Base-by-base conservation (phyloP, 2,797 vertebrate species). In the Eospalax fontanierii region DNA sequence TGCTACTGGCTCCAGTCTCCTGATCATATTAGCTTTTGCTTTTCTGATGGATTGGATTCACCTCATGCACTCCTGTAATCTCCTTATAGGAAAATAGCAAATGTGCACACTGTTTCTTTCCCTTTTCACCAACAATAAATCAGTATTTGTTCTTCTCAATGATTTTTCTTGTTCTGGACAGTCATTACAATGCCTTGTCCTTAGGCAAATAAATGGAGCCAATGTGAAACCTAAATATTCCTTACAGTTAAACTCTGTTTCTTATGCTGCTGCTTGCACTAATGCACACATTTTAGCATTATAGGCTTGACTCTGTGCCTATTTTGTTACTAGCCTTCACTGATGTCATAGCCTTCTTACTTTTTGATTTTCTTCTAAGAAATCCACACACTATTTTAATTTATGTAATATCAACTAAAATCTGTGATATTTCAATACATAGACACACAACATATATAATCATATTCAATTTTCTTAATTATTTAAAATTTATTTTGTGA, bases 41-140 rank as follows among this genome's bases (percentile, higher is more conserved):
- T 22, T 33, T 40, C 9, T 85, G 46, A 89, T 30, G 8, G 57
- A 80, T 24, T 75, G 35, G 35, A 28, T 83, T 87, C 54, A 18
- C 73, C 75, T 43, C 38, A 93, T 11, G 66, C 26, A 30, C 0
- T 10, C 18, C 28, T 38, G 33, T 81, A 8, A 81, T 43, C 24
- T 59, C 16, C 75, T 90, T 66, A 95, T n/a, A 54, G 26, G 21
- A 50, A 92, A 76, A 80, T 61, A 28, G 14, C 30, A 90, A 76
- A 73, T 19, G n/a, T 15, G 15, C 43, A 61, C 54, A 26, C 11
- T 57, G 3, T n/a, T 85, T 61, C 43, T 91, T 63, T 0, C 21
- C 18, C 21, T 73, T 87, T 40, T 9, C 7, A 54, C 21, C 21
- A 92, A 12, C 9, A 33, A 68, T 74, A 19, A 78, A 5, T 87